Percentiles rank a stretch among this genome's conserved stretches.
phyloP scores from a whole-genome alignment of 2,888 invertebrate species.

The Empis livida region DNA sequence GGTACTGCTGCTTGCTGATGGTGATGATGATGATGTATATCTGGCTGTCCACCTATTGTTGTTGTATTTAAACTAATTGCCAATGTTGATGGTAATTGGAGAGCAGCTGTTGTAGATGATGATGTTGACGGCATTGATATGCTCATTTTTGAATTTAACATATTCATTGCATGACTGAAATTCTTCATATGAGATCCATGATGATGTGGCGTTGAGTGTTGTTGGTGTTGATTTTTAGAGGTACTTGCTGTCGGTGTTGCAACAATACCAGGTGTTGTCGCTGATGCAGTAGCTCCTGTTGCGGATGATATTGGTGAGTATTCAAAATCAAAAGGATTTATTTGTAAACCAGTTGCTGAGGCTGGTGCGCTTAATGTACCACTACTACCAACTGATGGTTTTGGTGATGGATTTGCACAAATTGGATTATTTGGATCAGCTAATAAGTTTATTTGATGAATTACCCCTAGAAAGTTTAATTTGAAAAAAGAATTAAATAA shows the following conservation, averaged over 20 bases:
- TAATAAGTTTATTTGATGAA: conserved; percentile 68
- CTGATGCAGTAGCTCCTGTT: not conserved
- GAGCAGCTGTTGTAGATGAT: conserved; percentile 3
- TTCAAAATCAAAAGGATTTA: conserved; percentile 32
- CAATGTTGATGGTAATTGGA: conserved; percentile 12
- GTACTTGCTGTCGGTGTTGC: conserved; percentile 1
- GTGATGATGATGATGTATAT: conserved; percentile 2
- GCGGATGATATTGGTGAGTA: conserved; percentile 19
- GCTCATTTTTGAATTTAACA: conserved; percentile 22
- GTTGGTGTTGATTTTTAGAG: conserved; percentile 5
- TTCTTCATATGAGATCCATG: conserved; percentile 22
- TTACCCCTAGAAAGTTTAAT: conserved; percentile 48
- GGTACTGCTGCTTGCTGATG: not conserved
- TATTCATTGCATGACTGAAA: conserved; percentile 29
- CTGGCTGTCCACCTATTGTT: conserved; percentile 10
- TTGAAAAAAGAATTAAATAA: no score
- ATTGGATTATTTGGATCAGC: conserved; percentile 53
- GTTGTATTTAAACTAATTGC: conserved; percentile 14
- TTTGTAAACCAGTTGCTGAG: conserved; percentile 27
- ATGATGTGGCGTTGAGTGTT: conserved; percentile 10
- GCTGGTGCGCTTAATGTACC: conserved; percentile 30
- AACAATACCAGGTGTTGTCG: not conserved
- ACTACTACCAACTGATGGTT: conserved; percentile 33
- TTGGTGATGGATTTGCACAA: conserved; percentile 42
- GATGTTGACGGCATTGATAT: conserved; percentile 16